Conservation (phyloP, 1,140 invertebrate genomes). For the Glomeris maerens region DNA sequence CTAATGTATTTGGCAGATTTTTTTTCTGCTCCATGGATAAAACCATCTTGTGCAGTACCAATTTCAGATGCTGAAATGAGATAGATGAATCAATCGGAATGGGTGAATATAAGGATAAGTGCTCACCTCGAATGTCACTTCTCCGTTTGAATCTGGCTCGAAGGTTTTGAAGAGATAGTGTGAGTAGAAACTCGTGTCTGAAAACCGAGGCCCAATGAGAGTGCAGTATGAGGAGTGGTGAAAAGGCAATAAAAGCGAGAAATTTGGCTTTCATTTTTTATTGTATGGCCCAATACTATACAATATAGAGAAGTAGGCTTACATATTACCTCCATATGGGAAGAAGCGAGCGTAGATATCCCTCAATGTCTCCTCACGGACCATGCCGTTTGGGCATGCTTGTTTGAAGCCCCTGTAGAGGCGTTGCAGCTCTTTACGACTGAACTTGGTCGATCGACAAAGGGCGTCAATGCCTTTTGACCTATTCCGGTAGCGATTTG, state of each 20-base stretch:
- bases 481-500: neutral
- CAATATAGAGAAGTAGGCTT: no score
- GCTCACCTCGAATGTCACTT: conserved; percentile 37
- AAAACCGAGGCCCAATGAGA: no score
- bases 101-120: conserved; percentile 24
- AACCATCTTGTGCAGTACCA: no score
- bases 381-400: conserved; percentile 42
- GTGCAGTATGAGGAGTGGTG: no score
- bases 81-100: no score
- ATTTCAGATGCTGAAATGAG: no score
- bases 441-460: conserved; percentile 37
- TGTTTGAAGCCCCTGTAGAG: conserved; percentile 46
- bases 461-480: conserved; percentile 33
- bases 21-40: no score
- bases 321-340: conserved; percentile 38
- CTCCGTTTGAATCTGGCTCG: conserved; percentile 33
- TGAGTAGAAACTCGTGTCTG: conserved; percentile 34
- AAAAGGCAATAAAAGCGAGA: neutral
- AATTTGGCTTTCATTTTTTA: conserved; percentile 9
- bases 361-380: conserved; percentile 42
- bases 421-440: conserved; percentile 35
- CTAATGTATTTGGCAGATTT: no score
- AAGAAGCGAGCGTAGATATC: conserved; percentile 43
- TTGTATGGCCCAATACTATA: no score
- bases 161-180: conserved; percentile 37